Evolutionary conservation across 2,888 invertebrate species (phyloP).

Genomic region (Synergus japonicus): DNA sequence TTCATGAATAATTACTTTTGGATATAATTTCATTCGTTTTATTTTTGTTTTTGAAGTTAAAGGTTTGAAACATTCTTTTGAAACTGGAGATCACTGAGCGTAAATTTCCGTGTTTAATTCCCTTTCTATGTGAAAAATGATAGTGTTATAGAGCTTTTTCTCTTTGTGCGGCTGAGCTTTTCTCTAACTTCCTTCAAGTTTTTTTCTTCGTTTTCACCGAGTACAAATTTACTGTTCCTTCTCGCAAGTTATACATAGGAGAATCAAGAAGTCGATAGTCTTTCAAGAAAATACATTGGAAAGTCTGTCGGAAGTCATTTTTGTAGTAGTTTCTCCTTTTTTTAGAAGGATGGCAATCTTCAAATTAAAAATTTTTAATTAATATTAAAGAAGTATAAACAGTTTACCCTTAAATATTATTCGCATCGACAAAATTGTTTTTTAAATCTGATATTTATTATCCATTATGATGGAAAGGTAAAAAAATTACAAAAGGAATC

Average conservation of each 20-base stretch:
- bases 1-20: too few species aligned
- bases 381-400: too few species aligned
- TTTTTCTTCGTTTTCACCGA: constrained; percentile 14
- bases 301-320: background rate
- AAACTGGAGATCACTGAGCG: background rate
- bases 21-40: background rate
- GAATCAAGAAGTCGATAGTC: constrained; percentile 22
- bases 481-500: too few species aligned
- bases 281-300: constrained; percentile 1
- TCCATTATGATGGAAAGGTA: too few species aligned
- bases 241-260: background rate
- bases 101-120: background rate
- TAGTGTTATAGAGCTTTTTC: constrained; percentile 9
- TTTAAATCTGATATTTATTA: too few species aligned
- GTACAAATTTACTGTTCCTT: constrained; percentile 13
- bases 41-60: background rate
- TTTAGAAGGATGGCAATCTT: background rate
- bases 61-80: too few species aligned
- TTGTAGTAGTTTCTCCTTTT: background rate
- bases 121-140: constrained; percentile 4
- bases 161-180: background rate
- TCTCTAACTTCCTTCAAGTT: background rate
- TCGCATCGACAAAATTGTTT: too few species aligned
- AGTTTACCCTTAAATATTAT: too few species aligned
- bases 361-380: background rate